Evolutionary conservation across 2,797 vertebrate species (phyloP), one percentile per base, ranked within the genome.

Genomic region (Phataginus tricuspis): DNA sequence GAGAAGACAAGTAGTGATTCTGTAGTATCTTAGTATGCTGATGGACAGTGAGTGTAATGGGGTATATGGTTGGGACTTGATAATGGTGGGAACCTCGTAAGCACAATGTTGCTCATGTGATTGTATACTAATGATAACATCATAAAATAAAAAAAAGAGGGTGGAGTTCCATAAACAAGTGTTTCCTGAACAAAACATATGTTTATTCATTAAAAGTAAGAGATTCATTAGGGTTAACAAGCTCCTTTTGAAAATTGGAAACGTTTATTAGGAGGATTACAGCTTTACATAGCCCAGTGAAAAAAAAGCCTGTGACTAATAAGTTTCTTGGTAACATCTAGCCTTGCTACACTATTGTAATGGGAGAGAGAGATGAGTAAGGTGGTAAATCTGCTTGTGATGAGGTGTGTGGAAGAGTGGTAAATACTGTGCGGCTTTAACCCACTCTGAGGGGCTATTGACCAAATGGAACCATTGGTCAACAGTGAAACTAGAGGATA

Each of bases 171-270:
- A 10, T 45, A 45, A 45, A 45, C 45, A 45, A 45, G 45, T 66
- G 39, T 29, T 64, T n/a, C 31, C 39, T 90, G 49, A 75, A 69
- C 45, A 66, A 74, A 64, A 27, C 53, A 8, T 63, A 29, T 49
- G 12, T 63, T 37, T 37, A 37, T 59, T 1, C 37, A 34, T 64
- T 31, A 83, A 63, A 86, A 86, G 15, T 53, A 82, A 77, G 37
- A 90, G 31, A 94, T 79, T 66, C 27, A 63, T 59, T 61, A 77
- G 63, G 34, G 37, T 86, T 93, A 86, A 63, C 68, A 95, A 83
- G 23, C 37, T 59, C 21, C 27, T 59, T 82, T 88, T 83, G 57
- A 79, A 94, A 89, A 72, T 31, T 85, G 42, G 91, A 82, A 86
- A 74, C 77, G 55, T 63, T 96, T 82, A 49, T 83, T 39, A 93